phyloP scores from a whole-genome alignment of 2,797 vertebrate genomes.

The Acanthis flammea region DNA sequence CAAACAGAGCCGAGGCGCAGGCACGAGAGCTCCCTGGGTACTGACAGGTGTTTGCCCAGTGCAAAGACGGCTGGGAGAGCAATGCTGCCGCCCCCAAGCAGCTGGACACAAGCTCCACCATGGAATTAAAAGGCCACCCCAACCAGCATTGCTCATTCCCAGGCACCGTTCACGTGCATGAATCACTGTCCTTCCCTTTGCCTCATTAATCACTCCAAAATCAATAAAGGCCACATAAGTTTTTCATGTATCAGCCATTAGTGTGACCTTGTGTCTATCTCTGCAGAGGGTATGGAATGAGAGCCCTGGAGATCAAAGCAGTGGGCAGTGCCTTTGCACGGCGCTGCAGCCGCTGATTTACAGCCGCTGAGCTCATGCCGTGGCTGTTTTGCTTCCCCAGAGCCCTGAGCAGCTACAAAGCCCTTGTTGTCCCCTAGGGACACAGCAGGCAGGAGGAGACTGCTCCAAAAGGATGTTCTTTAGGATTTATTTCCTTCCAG shows the following conservation, averaged over 20 bases:
- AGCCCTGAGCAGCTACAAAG: background rate
- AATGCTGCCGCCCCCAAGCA: rapidly evolving
- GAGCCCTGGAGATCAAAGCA: constrained; percentile 46
- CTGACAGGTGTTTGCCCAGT: background rate
- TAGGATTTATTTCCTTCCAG: background rate
- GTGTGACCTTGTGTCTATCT: constrained; percentile 45
- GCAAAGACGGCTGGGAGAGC: background rate
- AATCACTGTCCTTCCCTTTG: background rate
- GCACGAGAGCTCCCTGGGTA: rapidly evolving
- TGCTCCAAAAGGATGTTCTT: background rate
- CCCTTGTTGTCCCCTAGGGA: background rate
- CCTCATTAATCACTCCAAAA: constrained; percentile 26
- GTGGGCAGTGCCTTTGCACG: background rate
- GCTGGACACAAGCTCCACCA: background rate
- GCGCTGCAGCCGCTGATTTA: background rate
- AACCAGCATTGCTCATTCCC: background rate
- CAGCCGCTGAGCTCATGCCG: constrained; percentile 4
- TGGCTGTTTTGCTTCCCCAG: background rate
- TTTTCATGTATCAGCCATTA: constrained; percentile 35
- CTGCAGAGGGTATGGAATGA: background rate
- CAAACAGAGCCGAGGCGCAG: rapidly evolving
- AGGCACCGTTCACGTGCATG: background rate
- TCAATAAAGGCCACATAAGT: constrained; percentile 12
- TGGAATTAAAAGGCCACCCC: background rate
- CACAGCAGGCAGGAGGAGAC: background rate